Base-by-base conservation (phyloP, 2,113 vertebrate genomes). In the Pygoscelis adeliae region DNA sequence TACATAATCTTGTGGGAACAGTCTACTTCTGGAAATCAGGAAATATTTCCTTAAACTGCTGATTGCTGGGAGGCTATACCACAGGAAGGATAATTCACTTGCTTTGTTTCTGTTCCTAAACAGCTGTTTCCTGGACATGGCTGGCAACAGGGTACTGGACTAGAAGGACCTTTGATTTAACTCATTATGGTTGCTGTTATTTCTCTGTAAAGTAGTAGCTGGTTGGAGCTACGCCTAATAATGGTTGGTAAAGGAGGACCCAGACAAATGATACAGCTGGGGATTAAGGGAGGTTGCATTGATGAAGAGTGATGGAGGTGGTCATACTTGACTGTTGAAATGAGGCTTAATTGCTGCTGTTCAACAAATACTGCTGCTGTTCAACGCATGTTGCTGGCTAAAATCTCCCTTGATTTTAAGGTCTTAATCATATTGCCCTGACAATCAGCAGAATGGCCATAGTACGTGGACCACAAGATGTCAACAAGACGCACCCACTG, bases 401-500 rank as follows among this genome's bases (percentile, higher is more conserved):
- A 96, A 91, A 55, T 52, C 67, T 74, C 22, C 44, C 84, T 67
- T 93, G 83, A 96, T 97, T 96, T 95, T 76, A 87, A 82, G 47
- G 81, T 95, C 93, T 95, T 95, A 95, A 96, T 84, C 95, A 94
- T 74, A 82, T 80, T 96, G 61, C 66, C 77, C 73, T 88, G 63
- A 95, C 95, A 87, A 97, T 94, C 83, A 90, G 96, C 86, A 90
- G 85, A 97, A 92, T 66, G 79, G 71, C 83, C 90, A 74, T 95
- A 97, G 87, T 96, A 94, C 93, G 89, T 34, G 26, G 91, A 97
- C 98, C 94, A 14, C 97, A 97, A 95, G 94, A 97, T 97, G 97
- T 97, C 96, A 98, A 93, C 95, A 97, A 94, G 97, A 93, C 98
- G 98, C 98, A 97, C 98, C 98, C 98, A 86, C 96, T 97, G 89